Conservation (phyloP, 2,797 vertebrate genomes). For the Trachops cirrhosus region DNA sequence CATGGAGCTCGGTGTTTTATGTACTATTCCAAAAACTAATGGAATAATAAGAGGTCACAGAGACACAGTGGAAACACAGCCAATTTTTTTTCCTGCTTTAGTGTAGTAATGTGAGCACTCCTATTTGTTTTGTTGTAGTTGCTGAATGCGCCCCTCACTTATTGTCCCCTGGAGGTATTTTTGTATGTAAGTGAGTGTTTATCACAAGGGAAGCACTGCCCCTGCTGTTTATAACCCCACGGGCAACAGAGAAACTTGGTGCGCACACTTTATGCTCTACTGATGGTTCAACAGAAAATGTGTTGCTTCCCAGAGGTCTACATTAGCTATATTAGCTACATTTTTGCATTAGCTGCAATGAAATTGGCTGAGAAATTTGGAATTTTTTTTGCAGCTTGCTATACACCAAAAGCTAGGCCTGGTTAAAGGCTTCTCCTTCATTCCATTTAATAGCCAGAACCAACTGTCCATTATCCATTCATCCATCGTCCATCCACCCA, state of each 20-base stretch:
- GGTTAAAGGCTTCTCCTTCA: neutral
- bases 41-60: slow-evolving; percentile 63
- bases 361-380: neutral
- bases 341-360: neutral
- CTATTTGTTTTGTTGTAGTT: slow-evolving; percentile 32
- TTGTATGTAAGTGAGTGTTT: neutral
- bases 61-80: slow-evolving; percentile 37
- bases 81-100: neutral
- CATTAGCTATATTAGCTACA: neutral
- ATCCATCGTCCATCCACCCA: neutral
- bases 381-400: neutral
- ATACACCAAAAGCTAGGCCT: neutral
- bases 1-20: slow-evolving; percentile 35
- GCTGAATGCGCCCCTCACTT: slow-evolving; percentile 12
- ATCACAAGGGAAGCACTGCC: neutral
- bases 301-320: neutral
- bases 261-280: neutral
- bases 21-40: slow-evolving; percentile 52
- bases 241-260: neutral
- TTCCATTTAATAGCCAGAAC: neutral
- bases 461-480: neutral
- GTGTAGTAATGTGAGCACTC: neutral
- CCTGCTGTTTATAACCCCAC: neutral
- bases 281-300: neutral
- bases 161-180: neutral